Evolutionary conservation across 2,797 vertebrate genomes (phyloP).

Genomic region (Parauchenoglanis punctatus): DNA sequence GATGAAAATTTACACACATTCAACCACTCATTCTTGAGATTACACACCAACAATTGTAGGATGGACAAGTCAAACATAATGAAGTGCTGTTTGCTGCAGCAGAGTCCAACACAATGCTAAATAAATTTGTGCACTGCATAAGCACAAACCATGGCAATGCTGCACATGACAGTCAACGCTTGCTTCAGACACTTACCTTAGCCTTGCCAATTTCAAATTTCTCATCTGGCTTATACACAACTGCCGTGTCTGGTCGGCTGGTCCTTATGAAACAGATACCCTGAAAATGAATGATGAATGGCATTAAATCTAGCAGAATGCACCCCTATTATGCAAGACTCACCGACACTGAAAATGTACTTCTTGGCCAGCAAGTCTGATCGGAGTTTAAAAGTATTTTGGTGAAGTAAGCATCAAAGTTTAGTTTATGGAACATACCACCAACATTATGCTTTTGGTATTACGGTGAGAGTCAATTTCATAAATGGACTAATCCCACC

Average conservation of each 20-base stretch:
- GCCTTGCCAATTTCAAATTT: conserved; percentile 82
- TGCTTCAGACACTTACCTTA: conserved; percentile 73
- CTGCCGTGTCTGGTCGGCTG: conserved; percentile 79
- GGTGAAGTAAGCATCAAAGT: background rate
- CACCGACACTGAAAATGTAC: background rate
- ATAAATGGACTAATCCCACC: background rate
- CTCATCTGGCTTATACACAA: conserved; percentile 81
- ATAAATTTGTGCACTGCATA: background rate
- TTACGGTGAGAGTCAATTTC: background rate
- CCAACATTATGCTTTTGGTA: background rate
- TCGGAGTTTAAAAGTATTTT: background rate
- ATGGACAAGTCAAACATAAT: background rate
- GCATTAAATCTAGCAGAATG: background rate
- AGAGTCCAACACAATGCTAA: background rate
- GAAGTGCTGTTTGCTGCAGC: no score
- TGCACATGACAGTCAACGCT: background rate
- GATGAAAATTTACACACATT: background rate
- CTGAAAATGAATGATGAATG: conserved; percentile 63
- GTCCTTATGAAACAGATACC: conserved; percentile 89
- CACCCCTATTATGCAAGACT: background rate
- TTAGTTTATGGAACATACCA: background rate
- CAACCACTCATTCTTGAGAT: background rate
- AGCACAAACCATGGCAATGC: background rate
- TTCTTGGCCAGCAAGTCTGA: background rate
- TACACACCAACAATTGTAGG: background rate